Conservation (phyloP, 2,113 vertebrate genomes). For the Felis catus region DNA sequence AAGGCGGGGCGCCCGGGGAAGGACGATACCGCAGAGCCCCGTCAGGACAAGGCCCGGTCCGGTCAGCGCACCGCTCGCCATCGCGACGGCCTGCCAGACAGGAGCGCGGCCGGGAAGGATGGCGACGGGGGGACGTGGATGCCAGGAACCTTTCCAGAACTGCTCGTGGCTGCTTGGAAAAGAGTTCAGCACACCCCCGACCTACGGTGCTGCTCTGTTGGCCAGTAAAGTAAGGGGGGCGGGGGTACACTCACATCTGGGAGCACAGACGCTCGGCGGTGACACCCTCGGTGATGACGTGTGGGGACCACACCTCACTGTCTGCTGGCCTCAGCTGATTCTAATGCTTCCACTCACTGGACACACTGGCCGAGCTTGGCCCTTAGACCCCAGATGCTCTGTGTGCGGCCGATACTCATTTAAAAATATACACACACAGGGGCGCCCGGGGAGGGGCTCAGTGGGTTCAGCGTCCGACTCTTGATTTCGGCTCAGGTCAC, state of each 20-base stretch:
- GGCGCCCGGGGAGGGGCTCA: too few relatives aligned
- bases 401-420: neutral
- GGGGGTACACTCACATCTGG: neutral
- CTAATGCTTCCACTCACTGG: neutral
- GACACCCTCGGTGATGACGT: too few relatives aligned
- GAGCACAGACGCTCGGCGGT: neutral
- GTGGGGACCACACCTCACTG: neutral
- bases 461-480: too few relatives aligned
- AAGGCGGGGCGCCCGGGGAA: neutral
- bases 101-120: fast-evolving
- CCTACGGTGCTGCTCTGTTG: neutral
- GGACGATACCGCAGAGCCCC: too few relatives aligned
- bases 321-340: neutral
- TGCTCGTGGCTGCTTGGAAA: neutral
- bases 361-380: neutral
- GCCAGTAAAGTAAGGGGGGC: neutral
- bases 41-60: neutral
- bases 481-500: too few relatives aligned
- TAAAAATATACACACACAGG: neutral
- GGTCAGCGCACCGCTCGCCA: neutral
- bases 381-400: neutral
- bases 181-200: neutral
- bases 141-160: neutral
- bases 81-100: neutral
- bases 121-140: fast-evolving